These are phyloP conservation scores for Drusus annulatus DNA, from an alignment of 1,140 invertebrate species.

Conservation along the genomic window DNA sequence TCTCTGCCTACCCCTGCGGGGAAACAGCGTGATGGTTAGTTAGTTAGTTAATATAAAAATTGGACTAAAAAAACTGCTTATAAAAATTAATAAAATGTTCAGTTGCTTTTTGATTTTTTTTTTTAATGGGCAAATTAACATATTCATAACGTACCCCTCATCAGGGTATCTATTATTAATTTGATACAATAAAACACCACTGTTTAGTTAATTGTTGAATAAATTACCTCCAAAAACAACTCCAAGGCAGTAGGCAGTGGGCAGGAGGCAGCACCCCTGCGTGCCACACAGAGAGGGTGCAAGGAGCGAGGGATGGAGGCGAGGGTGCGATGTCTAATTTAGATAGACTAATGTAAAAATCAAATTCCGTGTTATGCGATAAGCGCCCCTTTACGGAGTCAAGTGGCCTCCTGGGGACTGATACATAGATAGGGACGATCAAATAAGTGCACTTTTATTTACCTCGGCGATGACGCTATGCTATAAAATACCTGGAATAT, in stretches of 20 bases:
- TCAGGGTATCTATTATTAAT: conserved; percentile 12
- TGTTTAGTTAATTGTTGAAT: conserved; percentile 27
- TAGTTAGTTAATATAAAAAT: too few species aligned
- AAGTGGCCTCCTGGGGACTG: conserved; percentile 38
- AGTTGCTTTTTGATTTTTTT: too few species aligned
- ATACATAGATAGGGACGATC: not conserved
- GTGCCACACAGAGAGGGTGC: not conserved
- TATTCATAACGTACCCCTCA: not conserved
- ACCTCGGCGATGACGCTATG: too few species aligned
- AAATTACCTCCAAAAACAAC: conserved; percentile 24
- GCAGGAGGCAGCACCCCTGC: not conserved
- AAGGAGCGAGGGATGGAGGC: not conserved
- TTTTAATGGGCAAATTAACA: too few species aligned
- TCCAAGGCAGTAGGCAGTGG: not conserved
- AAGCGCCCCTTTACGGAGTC: conserved; percentile 35
- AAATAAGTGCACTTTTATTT: too few species aligned
- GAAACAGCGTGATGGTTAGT: too few species aligned
- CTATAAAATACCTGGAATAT: too few species aligned
- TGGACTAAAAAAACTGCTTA: too few species aligned
- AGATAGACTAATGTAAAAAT: conserved; percentile 54
- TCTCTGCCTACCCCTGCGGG: too few species aligned
- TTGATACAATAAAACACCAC: not conserved
- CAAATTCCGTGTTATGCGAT: conserved; percentile 49
- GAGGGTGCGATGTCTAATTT: conserved; percentile 49
- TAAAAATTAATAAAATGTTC: too few species aligned